Evolutionary conservation across 2,888 invertebrate species (phyloP).

Genomic region (Gandaritis pyraliata): DNA sequence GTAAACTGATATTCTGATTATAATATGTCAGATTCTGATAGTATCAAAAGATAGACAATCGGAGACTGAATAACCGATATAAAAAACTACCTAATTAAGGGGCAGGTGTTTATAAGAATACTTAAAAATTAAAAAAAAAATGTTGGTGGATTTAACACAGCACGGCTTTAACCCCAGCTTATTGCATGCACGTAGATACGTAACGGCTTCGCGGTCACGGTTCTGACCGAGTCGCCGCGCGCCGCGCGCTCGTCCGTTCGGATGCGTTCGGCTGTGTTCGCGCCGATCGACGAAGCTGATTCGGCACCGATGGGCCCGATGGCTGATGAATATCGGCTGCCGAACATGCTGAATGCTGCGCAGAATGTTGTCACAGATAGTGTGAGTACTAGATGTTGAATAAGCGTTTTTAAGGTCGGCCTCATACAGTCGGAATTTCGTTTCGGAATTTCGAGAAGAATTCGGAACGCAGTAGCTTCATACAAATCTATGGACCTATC

Average conservation of each 20-base stretch:
- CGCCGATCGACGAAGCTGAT: constrained; percentile 16
- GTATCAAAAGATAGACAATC: too few species aligned
- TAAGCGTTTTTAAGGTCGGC: background rate
- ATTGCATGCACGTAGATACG: constrained; percentile 65
- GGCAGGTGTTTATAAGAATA: too few species aligned
- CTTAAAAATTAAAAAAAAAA: too few species aligned
- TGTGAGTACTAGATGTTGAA: constrained; percentile 26
- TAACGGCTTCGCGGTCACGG: constrained; percentile 53
- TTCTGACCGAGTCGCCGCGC: constrained; percentile 48
- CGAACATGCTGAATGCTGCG: constrained; percentile 6
- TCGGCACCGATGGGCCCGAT: background rate
- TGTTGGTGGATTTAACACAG: background rate
- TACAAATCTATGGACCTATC: too few species aligned
- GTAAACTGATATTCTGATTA: too few species aligned
- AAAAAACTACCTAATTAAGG: too few species aligned
- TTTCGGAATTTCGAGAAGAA: too few species aligned
- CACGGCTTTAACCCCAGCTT: constrained; percentile 21
- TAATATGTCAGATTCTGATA: too few species aligned
- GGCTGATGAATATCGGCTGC: background rate
- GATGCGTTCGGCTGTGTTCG: constrained; percentile 55
- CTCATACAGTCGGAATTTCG: too few species aligned
- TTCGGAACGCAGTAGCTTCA: too few species aligned
- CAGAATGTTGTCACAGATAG: constrained; percentile 18
- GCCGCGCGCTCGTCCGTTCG: constrained; percentile 52
- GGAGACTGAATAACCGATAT: too few species aligned